phyloP scores from a whole-genome alignment of 2,797 vertebrate genomes.

The Platalea minor region DNA sequence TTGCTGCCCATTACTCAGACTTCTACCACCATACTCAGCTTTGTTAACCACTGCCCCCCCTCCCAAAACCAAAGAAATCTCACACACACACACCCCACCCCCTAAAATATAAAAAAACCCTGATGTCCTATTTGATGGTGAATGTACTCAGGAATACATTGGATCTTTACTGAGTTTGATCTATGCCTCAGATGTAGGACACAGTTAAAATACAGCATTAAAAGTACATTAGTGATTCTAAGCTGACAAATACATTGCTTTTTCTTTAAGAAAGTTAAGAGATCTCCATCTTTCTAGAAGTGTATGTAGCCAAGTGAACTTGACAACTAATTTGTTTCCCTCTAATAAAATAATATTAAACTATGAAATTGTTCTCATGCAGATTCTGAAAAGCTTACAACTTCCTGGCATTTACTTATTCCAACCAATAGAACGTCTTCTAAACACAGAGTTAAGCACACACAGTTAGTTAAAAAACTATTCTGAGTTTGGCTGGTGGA shows the following conservation, averaged over 20 bases:
- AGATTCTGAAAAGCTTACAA: not conserved
- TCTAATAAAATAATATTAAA: not conserved
- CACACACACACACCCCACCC: too few species aligned
- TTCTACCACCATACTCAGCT: not conserved
- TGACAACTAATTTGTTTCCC: not conserved
- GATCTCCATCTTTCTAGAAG: not conserved
- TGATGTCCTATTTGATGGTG: not conserved
- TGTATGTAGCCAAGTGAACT: not conserved
- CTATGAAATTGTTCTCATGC: not conserved
- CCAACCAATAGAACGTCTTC: not conserved
- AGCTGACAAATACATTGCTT: not conserved
- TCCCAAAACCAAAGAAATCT: not conserved
- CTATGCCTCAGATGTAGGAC: not conserved
- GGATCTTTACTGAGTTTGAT: not conserved
- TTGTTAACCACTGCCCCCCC: not conserved
- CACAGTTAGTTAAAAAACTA: not conserved
- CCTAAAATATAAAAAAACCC: rapidly evolving
- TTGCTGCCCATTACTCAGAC: not conserved
- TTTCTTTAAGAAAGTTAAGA: not conserved
- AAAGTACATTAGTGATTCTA: not conserved
- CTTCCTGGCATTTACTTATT: not conserved
- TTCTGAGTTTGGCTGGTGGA: not conserved
- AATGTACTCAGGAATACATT: not conserved
- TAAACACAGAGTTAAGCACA: not conserved
- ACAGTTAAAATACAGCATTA: not conserved